Conservation (phyloP, 1,140 invertebrate genomes). For the Pissodes strobi region DNA sequence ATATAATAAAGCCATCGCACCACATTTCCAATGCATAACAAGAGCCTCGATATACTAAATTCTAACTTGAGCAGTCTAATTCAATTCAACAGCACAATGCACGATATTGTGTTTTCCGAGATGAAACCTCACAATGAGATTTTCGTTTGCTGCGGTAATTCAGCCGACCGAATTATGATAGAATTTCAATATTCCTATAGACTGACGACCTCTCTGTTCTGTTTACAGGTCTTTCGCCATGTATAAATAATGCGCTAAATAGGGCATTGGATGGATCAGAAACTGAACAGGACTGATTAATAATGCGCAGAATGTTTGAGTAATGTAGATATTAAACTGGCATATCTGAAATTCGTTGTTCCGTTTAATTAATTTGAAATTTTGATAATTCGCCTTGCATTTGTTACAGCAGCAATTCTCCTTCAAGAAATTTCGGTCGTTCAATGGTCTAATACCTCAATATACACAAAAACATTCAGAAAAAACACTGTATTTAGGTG, state of each 20-base stretch:
- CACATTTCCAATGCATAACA: too few relatives aligned
- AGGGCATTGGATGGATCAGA: constrained; percentile 9
- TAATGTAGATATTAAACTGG: background rate
- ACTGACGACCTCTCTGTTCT: constrained; percentile 11
- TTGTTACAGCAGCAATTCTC: background rate
- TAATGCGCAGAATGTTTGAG: too few relatives aligned
- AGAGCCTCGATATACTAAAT: too few relatives aligned
- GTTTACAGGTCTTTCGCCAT: constrained; percentile 19
- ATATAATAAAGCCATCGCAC: too few relatives aligned
- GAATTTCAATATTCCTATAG: constrained; percentile 32
- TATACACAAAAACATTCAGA: too few relatives aligned
- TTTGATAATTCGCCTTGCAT: too few relatives aligned
- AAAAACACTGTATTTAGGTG: too few relatives aligned
- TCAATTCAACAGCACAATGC: background rate
- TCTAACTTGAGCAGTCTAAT: constrained; percentile 8
- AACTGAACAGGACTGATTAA: constrained; percentile 13
- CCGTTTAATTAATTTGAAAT: too few relatives aligned
- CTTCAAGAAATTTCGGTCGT: too few relatives aligned
- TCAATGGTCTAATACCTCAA: too few relatives aligned
- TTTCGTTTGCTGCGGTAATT: constrained; percentile 18
- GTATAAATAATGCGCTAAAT: constrained; percentile 25
- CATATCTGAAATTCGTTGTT: too few relatives aligned
- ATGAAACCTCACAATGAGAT: constrained; percentile 17
- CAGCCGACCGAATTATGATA: constrained; percentile 4
- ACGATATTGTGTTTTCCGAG: constrained; percentile 5